phyloP scores from a whole-genome alignment of 2,797 vertebrate genomes.

The Natrix natrix region DNA sequence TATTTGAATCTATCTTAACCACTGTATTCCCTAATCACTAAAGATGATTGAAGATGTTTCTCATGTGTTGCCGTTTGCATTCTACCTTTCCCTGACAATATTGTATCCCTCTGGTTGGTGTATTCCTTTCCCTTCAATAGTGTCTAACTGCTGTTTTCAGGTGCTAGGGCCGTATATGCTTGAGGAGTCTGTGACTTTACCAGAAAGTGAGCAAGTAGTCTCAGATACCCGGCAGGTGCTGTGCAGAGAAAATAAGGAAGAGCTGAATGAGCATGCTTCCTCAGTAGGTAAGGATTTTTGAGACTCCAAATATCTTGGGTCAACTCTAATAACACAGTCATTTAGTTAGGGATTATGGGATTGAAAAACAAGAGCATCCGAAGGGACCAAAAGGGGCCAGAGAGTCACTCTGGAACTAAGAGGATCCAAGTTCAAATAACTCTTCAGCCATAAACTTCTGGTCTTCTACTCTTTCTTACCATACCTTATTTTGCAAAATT shows the following conservation, averaged over 20 bases:
- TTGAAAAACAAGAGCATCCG: neutral
- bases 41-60: neutral
- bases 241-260: slow-evolving; percentile 29
- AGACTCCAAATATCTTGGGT: neutral
- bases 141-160: slow-evolving; percentile 13
- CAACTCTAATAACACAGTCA: neutral
- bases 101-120: neutral
- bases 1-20: neutral
- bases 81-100: neutral
- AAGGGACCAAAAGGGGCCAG: neutral
- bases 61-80: neutral
- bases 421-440: neutral
- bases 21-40: neutral
- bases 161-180: slow-evolving; percentile 28
- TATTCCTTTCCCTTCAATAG: neutral
- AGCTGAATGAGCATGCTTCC: neutral
- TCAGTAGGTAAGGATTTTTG: slow-evolving; percentile 21
- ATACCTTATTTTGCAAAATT: neutral
- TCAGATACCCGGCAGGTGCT: slow-evolving; percentile 12
- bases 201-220: slow-evolving; percentile 20
- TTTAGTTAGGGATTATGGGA: neutral
- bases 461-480: neutral
- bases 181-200: slow-evolving; percentile 19
- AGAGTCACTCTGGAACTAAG: neutral
- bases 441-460: no score